Conservation (phyloP, 2,113 vertebrate genomes). For the Myiozetetes cayanensis region DNA sequence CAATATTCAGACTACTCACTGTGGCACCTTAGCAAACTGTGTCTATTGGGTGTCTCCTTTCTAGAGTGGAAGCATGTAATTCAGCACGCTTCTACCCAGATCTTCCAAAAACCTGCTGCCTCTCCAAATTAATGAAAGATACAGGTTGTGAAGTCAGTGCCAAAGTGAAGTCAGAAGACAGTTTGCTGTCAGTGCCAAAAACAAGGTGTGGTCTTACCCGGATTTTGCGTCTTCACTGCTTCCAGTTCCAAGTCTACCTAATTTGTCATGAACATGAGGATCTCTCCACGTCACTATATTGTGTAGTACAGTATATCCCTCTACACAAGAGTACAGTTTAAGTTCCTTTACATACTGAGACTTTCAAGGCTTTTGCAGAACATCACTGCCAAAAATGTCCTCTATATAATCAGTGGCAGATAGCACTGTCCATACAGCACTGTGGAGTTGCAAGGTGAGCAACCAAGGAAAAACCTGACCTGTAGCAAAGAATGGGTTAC, state of each 20-base stretch:
- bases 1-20: neutral
- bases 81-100: neutral
- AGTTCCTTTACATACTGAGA: neutral
- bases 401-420: neutral
- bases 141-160: neutral
- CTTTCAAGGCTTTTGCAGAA: neutral
- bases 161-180: no score
- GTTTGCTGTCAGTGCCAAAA: neutral
- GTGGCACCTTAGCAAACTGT: neutral
- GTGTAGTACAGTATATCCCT: rapidly evolving
- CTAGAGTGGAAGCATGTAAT: neutral
- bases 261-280: neutral
- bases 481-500: neutral
- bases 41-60: neutral
- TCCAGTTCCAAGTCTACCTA: neutral
- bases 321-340: neutral
- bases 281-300: neutral
- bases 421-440: neutral
- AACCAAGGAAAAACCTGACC: neutral
- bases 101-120: neutral
- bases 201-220: rapidly evolving
- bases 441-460: neutral
- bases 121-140: neutral
- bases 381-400: neutral
- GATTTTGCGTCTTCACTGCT: neutral